Evolutionary conservation across 2,113 vertebrate genomes (phyloP).

Genomic region (Dicentrarchus labrax): DNA sequence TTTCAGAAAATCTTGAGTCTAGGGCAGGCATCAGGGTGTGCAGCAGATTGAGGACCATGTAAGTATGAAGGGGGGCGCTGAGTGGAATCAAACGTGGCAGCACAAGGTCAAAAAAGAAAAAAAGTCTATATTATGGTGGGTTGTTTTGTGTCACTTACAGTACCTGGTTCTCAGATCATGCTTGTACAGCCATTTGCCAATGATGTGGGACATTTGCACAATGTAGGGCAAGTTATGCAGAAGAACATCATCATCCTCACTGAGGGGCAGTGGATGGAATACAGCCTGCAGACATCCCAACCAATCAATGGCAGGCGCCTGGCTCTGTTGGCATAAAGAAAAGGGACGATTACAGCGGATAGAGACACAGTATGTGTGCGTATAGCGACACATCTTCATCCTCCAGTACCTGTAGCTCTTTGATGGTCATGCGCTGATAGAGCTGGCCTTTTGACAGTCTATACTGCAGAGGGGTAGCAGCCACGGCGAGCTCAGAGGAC

Average conservation of each 20-base stretch:
- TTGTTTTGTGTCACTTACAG: conserved; percentile 5
- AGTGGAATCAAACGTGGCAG: conserved; percentile 31
- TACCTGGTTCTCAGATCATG: conserved; percentile 75
- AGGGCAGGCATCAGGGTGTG: conserved; percentile 84
- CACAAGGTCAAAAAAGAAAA: background rate
- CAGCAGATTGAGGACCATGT: conserved; percentile 84
- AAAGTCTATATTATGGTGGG: background rate
- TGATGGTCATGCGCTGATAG: conserved; percentile 86
- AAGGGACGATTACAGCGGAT: background rate
- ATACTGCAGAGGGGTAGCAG: conserved; percentile 81
- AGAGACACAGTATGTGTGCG: background rate
- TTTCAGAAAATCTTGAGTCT: conserved; percentile 80
- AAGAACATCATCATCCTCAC: conserved; percentile 83
- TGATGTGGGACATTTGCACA: conserved; percentile 86
- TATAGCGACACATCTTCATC: background rate
- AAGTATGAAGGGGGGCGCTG: conserved; percentile 81
- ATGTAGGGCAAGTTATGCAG: conserved; percentile 92
- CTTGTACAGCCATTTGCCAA: conserved; percentile 72
- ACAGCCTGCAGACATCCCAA: conserved; percentile 86
- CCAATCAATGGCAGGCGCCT: conserved; percentile 92
- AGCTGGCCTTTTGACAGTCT: conserved; percentile 82
- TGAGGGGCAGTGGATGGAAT: conserved; percentile 86
- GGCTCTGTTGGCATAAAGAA: conserved; percentile 77
- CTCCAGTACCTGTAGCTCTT: conserved; percentile 86
- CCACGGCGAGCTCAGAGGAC: conserved; percentile 87